Evolutionary conservation across 2,113 vertebrate genomes (phyloP), one percentile per base, ranked within the genome.

Genomic region (Corvus moneduloides): DNA sequence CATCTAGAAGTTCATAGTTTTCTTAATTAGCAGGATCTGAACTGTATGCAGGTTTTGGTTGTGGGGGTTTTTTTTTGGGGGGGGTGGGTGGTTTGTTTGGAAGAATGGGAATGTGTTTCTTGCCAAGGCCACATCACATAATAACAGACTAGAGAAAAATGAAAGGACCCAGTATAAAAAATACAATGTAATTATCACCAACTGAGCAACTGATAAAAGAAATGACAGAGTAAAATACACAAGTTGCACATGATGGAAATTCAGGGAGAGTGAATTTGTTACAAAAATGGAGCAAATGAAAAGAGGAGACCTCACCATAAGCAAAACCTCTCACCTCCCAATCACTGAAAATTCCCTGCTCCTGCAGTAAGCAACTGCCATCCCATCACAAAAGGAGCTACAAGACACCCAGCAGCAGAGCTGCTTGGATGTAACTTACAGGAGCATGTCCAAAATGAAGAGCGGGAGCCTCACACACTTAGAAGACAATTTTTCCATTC

Each of bases 11-110:
- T 83, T 84, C 58, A 92, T 59, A 2, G 33, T 89, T 94, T 80
- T 93, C 80, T 95, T 96, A 95, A 97, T 97, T 87, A 95, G 89
- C 61, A 93, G 63, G 63, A 96, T 92, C 84, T 93, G 88, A 97
- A 92, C 86, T 62, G 54, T 68, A 71, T 84, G 87, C 68, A 62
- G 35, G 9, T 19, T n/a, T 13, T 43, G 43, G 10, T 7, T 13
- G 7, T 59, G 37, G 37, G 37, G 37, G 5, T 37, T 37, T 39
- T 84, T 4, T 18, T 21, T 37, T 37, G 22, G 3, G 7, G 48
- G 13, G 13, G 49, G 49, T 8, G 7, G 49, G 49, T 24, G 7
- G 13, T 21, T 56, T n/a, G 27, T 52, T 35, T 74, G 58, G 13
- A 76, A 63, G 68, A 71, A 82, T 14, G 33, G 74, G 77, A 96